Conservation (phyloP, 2,888 invertebrate species). For the Apotomis capreana region DNA sequence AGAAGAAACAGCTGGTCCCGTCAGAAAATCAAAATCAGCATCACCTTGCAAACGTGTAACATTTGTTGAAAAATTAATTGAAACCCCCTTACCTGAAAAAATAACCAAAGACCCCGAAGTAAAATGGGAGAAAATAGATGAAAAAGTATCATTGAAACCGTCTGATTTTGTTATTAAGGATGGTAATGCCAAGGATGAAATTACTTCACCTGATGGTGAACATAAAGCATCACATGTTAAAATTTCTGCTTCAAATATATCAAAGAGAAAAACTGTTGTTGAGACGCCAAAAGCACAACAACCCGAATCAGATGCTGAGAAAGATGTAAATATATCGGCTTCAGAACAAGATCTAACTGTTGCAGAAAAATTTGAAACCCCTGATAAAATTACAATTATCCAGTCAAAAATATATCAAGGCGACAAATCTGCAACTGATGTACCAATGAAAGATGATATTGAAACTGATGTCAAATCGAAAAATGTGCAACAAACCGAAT, state of each 20-base stretch:
- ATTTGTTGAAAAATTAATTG: constrained; percentile 41
- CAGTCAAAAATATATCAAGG: too few relatives aligned
- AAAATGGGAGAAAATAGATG: constrained; percentile 18
- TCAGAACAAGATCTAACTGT: neutral
- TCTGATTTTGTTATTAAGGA: neutral
- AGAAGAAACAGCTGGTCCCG: constrained; percentile 14
- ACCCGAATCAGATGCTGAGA: neutral
- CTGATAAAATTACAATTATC: neutral
- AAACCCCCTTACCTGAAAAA: constrained; percentile 31
- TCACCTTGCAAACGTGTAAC: constrained; percentile 41
- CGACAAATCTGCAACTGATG: neutral
- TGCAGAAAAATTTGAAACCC: neutral
- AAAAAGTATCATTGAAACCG: neutral
- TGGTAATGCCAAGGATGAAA: neutral
- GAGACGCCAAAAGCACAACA: neutral
- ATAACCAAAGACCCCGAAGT: constrained; percentile 22
- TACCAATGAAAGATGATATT: neutral
- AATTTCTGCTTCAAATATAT: neutral
- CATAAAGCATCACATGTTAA: neutral
- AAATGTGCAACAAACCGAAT: neutral
- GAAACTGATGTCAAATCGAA: neutral
- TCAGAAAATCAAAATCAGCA: constrained; percentile 39
- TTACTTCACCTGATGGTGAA: neutral
- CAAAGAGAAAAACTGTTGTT: neutral
- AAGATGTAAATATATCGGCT: constrained; percentile 6